Conservation (phyloP, 2,888 invertebrate species). For the Eupelmus urozonus region DNA sequence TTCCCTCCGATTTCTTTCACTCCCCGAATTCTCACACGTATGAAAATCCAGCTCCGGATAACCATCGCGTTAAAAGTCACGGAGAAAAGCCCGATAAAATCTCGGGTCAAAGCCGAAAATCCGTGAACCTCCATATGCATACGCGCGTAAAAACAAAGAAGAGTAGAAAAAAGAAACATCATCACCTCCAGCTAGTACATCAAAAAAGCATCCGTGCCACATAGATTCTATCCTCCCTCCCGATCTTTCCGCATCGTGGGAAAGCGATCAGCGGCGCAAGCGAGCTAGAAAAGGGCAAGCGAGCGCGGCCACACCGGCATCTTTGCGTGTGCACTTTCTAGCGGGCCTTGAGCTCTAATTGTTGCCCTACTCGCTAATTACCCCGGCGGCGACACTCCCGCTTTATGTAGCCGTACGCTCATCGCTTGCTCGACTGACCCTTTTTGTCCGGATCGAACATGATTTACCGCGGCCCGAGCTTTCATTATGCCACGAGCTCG, state of each 20-base stretch:
- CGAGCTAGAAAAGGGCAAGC: neutral
- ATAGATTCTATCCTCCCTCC: neutral
- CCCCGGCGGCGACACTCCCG: slow-evolving; percentile 46
- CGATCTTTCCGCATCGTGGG: slow-evolving; percentile 25
- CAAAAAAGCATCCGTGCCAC: too few species aligned
- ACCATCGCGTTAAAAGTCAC: too few species aligned
- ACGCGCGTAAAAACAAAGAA: too few species aligned
- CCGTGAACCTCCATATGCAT: too few species aligned
- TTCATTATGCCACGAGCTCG: slow-evolving; percentile 32
- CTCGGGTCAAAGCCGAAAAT: too few species aligned
- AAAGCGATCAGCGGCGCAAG: slow-evolving; percentile 36
- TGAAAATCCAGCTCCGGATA: too few species aligned
- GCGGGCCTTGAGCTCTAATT: slow-evolving; percentile 63
- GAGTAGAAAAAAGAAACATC: neutral
- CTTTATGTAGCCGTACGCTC: neutral
- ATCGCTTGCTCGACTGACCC: too few species aligned
- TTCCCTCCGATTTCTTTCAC: too few species aligned
- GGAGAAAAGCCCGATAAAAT: too few species aligned
- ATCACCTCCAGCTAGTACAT: neutral
- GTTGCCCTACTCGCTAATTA: slow-evolving; percentile 67
- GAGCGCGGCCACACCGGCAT: neutral
- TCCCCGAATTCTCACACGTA: too few species aligned
- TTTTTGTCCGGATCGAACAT: too few species aligned
- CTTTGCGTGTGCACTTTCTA: slow-evolving; percentile 59
- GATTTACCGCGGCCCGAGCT: slow-evolving; percentile 21